Evolutionary conservation across 2,113 vertebrate genomes (phyloP).

Genomic region (Columba livia): DNA sequence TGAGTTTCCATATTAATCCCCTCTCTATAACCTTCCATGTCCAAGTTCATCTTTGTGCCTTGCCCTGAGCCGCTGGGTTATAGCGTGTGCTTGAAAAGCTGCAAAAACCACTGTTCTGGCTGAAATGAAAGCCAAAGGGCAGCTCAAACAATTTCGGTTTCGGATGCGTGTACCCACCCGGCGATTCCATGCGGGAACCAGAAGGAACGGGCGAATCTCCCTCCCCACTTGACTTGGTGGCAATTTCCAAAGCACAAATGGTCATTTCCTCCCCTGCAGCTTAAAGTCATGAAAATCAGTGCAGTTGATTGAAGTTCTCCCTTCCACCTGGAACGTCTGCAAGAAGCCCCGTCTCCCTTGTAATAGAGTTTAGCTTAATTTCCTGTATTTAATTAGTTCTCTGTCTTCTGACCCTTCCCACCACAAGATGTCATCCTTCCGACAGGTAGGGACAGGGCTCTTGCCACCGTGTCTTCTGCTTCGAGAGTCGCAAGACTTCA

Average conservation of each 20-base stretch:
- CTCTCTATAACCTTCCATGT: background rate
- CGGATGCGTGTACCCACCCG: accelerated
- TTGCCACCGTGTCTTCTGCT: background rate
- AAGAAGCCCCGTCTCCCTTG: background rate
- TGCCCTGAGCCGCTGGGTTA: accelerated
- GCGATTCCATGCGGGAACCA: accelerated
- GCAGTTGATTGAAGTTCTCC: accelerated
- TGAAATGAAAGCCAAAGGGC: background rate
- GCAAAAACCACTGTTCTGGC: background rate
- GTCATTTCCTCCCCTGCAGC: background rate
- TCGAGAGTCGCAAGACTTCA: background rate
- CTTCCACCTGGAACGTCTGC: background rate
- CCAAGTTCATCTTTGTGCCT: background rate
- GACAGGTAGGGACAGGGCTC: background rate
- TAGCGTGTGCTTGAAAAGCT: accelerated
- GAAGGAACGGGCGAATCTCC: background rate
- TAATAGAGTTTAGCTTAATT: background rate
- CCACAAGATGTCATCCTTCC: conserved; percentile 40
- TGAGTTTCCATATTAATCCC: background rate
- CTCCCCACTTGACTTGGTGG: accelerated
- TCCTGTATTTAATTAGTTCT: background rate
- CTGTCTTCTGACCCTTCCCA: background rate
- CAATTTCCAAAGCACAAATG: accelerated
- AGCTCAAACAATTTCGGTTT: background rate
- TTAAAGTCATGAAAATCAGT: accelerated